Evolutionary conservation across 2,797 vertebrate species (phyloP).

Genomic region (Eptatretus atami): DNA sequence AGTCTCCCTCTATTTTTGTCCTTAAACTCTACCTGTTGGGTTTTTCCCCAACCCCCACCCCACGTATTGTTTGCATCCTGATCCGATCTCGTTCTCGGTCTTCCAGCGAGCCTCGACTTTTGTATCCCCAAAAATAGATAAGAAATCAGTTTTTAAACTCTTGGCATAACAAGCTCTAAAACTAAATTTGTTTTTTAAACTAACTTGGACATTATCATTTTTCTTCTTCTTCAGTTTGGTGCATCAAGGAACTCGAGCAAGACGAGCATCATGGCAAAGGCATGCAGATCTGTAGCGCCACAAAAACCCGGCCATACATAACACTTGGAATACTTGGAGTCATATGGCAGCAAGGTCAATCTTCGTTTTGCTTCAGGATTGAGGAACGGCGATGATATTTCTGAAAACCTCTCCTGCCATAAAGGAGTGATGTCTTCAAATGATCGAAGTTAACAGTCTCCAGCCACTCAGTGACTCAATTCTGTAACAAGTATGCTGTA

Average conservation of each 20-base stretch:
- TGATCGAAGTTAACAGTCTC: slow-evolving; percentile 37
- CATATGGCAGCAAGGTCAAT: slow-evolving; percentile 70
- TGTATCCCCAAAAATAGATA: neutral
- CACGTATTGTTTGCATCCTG: no score
- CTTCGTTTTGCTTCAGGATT: slow-evolving; percentile 41
- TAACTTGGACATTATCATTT: neutral
- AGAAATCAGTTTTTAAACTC: slow-evolving; percentile 2
- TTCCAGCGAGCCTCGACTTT: neutral
- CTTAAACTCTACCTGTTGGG: no score
- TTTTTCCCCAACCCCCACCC: no score
- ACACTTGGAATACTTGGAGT: slow-evolving; percentile 61
- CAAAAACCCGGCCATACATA: slow-evolving; percentile 33
- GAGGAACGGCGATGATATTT: slow-evolving; percentile 56
- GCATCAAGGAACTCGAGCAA: slow-evolving; percentile 43
- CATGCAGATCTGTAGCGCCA: slow-evolving; percentile 67
- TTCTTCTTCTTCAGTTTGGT: slow-evolving; percentile 16
- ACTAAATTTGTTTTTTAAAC: no score
- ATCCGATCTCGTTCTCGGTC: no score
- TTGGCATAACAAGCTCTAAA: neutral
- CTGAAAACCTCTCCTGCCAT: slow-evolving; percentile 47
- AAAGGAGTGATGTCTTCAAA: slow-evolving; percentile 55
- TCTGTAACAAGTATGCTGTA: slow-evolving; percentile 51
- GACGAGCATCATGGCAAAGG: slow-evolving; percentile 62
- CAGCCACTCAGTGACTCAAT: slow-evolving; percentile 32
- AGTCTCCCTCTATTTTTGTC: no score